Evolutionary conservation across 2,113 vertebrate species (phyloP).

Genomic region (Aphelocoma coerulescens): DNA sequence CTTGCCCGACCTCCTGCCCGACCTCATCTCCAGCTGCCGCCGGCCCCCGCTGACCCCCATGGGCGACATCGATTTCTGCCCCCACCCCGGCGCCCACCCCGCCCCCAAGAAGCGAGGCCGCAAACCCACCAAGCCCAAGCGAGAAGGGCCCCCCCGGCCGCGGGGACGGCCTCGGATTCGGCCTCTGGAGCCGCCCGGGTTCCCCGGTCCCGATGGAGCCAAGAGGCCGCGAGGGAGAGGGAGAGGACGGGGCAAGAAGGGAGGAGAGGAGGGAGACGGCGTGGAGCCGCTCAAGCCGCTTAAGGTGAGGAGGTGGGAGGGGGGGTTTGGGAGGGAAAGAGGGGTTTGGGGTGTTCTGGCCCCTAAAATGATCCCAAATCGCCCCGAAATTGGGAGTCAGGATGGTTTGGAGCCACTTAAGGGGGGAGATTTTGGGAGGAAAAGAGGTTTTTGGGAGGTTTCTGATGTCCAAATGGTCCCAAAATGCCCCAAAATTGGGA

Average conservation of each 20-base stretch:
- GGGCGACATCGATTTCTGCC: conserved; percentile 89
- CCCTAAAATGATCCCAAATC: too few species aligned
- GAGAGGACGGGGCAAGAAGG: conserved; percentile 62
- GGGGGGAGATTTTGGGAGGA: neutral
- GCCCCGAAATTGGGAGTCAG: too few species aligned
- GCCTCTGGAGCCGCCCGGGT: conserved; percentile 78
- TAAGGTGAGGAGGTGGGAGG: conserved; percentile 46
- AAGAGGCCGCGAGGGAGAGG: neutral
- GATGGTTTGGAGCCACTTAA: conserved; percentile 54
- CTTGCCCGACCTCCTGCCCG: conserved; percentile 84
- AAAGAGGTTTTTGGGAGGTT: too few species aligned
- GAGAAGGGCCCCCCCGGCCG: conserved; percentile 87
- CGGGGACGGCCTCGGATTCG: conserved; percentile 87
- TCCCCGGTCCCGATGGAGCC: neutral
- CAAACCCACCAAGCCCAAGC: conserved; percentile 88
- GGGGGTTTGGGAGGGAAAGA: too few species aligned
- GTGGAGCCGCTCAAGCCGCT: conserved; percentile 70
- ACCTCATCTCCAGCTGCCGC: conserved; percentile 91
- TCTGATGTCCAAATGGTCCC: too few species aligned
- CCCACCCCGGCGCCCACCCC: conserved; percentile 77
- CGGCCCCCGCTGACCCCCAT: conserved; percentile 84
- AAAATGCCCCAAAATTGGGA: too few species aligned
- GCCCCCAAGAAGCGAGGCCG: conserved; percentile 86
- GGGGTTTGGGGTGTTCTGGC: too few species aligned
- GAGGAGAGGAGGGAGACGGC: conserved; percentile 15